Base-by-base conservation (phyloP, 2,888 invertebrate species). In the Dromius quadrimaculatus region DNA sequence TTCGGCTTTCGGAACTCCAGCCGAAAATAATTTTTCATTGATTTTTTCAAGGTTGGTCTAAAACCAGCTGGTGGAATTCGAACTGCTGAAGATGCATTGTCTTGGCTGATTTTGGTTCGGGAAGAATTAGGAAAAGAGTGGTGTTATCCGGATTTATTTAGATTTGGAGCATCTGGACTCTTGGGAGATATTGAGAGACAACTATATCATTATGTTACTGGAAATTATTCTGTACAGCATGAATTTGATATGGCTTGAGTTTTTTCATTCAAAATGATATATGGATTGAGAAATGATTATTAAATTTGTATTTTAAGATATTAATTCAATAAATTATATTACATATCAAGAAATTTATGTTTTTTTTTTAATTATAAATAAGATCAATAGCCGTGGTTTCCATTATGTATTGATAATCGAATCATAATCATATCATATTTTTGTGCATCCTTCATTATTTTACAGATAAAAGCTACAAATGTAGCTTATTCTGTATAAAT, bases 11-110 rank as follows among this genome's bases (percentile, higher is more conserved):
- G 32, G 17, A 17, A n/a, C n/a, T n/a, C 57, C 34, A 59, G 20
- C 13, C 36, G 9, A 20, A n/a, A 59, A 59, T 20, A 59, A 59
- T 36, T 59, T 59, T 59, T 34, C 34, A 59, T 59, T 36, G 28
- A 36, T 36, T 59, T 59, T 74, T 78, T 79, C 43, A 78, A 94
- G 94, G 91, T 98, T 73, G 99, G 99, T 1, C 87, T 99, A 71
- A 99, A 99, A 83, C 97, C 99, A 15, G 99, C 99, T 15, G 99
- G 99, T 11, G 99, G 99, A 5, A 94, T 99, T 47, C 88, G 92
- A 73, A 93, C 93, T 0, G 87, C 91, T 0, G 86, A 87, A 50
- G 97, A 98, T 80, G 93, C 95, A 0, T 85, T 97, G 23, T 85
- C 89, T 71, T 99, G 97, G 96, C 84, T 97, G 76, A 86, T 90